Evolutionary conservation across 2,113 vertebrate genomes (phyloP).

Genomic region (Rousettus leschenaultii): DNA sequence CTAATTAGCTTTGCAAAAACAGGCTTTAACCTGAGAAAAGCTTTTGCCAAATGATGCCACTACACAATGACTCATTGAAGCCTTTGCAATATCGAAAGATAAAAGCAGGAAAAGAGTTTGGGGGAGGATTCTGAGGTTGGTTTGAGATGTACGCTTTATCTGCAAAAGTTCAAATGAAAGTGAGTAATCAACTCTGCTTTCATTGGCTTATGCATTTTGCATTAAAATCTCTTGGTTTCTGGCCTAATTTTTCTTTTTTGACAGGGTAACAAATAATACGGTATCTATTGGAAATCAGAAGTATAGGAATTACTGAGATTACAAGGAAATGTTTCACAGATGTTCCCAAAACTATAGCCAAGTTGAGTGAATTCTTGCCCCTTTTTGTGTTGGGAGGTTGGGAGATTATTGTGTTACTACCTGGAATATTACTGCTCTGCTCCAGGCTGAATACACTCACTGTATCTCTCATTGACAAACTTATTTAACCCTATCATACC

Average conservation of each 20-base stretch:
- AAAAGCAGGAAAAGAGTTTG: background rate
- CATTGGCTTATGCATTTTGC: background rate
- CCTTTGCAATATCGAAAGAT: background rate
- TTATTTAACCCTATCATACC: background rate
- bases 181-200: constrained; percentile 16
- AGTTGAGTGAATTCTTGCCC: background rate
- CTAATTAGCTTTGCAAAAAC: constrained; percentile 38
- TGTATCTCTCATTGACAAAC: background rate
- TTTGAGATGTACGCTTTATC: background rate
- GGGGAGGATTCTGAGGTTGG: background rate
- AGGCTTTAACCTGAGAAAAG: background rate
- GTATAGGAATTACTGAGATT: constrained; percentile 69
- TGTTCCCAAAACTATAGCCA: constrained; percentile 68
- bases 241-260: constrained; percentile 22
- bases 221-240: constrained; percentile 39
- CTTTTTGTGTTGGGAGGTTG: constrained; percentile 5
- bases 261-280: constrained; percentile 27
- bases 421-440: constrained; percentile 49
- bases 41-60: background rate
- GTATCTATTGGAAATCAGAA: constrained; percentile 43
- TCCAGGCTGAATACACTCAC: constrained; percentile 3
- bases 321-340: constrained; percentile 74
- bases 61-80: background rate
- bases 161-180: background rate
- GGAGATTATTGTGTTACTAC: constrained; percentile 33